Conservation (phyloP, 1,140 invertebrate genomes). For the Samia ricini region DNA sequence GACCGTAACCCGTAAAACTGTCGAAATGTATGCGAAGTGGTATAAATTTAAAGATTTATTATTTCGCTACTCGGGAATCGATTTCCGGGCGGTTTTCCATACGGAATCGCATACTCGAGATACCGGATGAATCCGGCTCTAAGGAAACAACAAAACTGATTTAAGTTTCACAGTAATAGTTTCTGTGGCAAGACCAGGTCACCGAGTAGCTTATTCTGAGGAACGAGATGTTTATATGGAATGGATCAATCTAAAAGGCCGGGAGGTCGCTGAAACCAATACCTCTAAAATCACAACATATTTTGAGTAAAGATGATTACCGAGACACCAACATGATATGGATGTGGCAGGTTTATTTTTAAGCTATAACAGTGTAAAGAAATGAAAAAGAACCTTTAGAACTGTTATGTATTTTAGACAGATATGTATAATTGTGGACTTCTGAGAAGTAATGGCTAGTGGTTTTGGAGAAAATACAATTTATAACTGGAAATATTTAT, state of each 20-base stretch:
- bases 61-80: neutral
- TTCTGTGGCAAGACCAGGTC: slow-evolving; percentile 34
- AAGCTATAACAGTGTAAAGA: no score
- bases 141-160: slow-evolving; percentile 40
- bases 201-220: slow-evolving; percentile 11
- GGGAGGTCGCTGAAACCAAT: no score
- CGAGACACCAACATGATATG: no score
- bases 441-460: no score
- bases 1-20: neutral
- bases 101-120: slow-evolving; percentile 18
- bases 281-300: no score
- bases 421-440: no score
- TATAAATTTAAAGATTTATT: slow-evolving; percentile 6
- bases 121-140: slow-evolving; percentile 23
- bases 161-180: slow-evolving; percentile 49
- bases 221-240: slow-evolving; percentile 7
- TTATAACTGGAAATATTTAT: no score
- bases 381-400: no score
- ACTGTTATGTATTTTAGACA: no score
- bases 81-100: slow-evolving; percentile 2
- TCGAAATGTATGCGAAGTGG: neutral
- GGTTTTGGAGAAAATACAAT: no score
- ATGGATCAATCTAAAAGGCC: slow-evolving; percentile 1
- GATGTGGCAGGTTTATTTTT: no score
- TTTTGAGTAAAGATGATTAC: no score